Conservation (phyloP, 2,888 invertebrate genomes). For the Polyommatus iphigenia region DNA sequence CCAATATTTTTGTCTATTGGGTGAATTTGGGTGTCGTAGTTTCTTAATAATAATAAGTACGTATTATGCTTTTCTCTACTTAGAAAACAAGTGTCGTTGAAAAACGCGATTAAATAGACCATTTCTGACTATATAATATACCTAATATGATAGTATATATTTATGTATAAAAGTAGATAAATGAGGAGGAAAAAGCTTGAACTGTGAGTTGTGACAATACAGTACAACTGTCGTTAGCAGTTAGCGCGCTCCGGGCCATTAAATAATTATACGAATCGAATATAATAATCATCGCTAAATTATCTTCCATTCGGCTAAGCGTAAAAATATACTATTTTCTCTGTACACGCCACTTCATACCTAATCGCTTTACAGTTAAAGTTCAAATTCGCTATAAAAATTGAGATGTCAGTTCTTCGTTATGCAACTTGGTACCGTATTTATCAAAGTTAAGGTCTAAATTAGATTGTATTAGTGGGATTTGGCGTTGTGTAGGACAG, state of each 20-base stretch:
- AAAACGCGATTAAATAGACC: no score
- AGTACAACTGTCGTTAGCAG: background rate
- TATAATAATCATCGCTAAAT: slow-evolving; percentile 16
- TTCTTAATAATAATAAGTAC: no score
- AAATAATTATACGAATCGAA: slow-evolving; percentile 14
- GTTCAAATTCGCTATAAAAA: background rate
- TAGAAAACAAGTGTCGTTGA: no score
- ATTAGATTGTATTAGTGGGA: background rate
- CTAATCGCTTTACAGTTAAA: background rate
- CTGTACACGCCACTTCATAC: background rate
- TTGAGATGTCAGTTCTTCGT: background rate
- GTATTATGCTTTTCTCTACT: no score
- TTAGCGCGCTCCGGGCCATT: background rate
- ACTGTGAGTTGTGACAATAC: background rate
- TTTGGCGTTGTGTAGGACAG: background rate
- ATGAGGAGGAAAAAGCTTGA: background rate
- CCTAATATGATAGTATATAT: no score
- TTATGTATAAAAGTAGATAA: no score
- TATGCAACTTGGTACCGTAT: background rate
- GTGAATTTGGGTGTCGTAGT: no score
- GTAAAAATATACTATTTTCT: background rate
- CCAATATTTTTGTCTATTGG: no score
- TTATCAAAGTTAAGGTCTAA: background rate
- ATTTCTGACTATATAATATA: no score
- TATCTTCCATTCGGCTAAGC: slow-evolving; percentile 18